Conservation (phyloP, 2,113 vertebrate genomes). For the Tauraco erythrolophus region DNA sequence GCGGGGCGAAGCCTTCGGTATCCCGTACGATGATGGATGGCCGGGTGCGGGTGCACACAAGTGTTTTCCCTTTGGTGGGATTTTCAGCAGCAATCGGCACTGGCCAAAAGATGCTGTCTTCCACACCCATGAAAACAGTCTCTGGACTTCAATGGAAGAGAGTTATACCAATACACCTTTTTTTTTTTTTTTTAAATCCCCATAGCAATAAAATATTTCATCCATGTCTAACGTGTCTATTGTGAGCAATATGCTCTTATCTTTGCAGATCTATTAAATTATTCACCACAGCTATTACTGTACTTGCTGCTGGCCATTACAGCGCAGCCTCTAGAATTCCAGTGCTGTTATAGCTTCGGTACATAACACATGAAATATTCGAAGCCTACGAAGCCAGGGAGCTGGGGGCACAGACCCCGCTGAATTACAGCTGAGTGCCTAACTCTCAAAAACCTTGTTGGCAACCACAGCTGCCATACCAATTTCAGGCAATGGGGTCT, state of each 20-base stretch:
- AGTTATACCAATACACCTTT: not conserved
- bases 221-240: not conserved
- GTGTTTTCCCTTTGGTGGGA: not conserved
- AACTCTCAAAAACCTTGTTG: not conserved
- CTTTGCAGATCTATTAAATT: not conserved
- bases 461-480: not conserved
- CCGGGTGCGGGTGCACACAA: accelerated
- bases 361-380: not conserved
- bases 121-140: not conserved
- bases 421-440: not conserved
- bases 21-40: accelerated
- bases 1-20: accelerated
- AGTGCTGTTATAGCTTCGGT: not conserved
- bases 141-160: not conserved
- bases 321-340: not conserved
- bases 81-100: not conserved
- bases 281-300: not conserved
- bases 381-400: not conserved
- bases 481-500: not conserved
- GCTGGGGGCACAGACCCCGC: not conserved
- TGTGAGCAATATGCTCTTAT: not conserved
- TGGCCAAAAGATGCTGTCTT: not conserved
- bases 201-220: not conserved
- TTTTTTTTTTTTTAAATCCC: not conserved
- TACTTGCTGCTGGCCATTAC: not conserved